Percentiles rank a stretch among this genome's conserved stretches.
These are phyloP conservation scores for Columba janthina DNA, from an alignment of 2,113 vertebrate species.

Conservation along the genomic window DNA sequence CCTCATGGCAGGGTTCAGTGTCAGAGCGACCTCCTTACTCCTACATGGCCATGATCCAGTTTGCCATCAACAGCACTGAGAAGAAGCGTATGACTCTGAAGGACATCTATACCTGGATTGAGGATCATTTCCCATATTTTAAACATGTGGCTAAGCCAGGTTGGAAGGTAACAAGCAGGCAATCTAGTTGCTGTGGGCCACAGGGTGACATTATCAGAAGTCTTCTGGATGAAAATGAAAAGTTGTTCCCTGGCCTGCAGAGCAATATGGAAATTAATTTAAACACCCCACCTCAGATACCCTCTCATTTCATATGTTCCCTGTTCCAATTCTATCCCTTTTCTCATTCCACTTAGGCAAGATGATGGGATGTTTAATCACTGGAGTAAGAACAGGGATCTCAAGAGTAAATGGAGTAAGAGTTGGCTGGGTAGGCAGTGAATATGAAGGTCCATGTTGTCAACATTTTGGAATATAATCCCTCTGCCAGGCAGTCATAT, in stretches of 20 bases:
- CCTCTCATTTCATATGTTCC: neutral
- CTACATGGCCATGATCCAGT: constrained; percentile 99
- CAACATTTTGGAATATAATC: neutral
- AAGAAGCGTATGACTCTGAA: constrained; percentile 92
- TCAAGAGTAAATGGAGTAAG: neutral
- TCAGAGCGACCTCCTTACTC: constrained; percentile 92
- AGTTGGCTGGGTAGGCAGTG: neutral
- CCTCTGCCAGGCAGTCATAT: neutral
- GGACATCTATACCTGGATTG: constrained; percentile 96
- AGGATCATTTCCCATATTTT: constrained; percentile 95
- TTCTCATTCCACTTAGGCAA: neutral
- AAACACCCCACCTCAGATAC: neutral
- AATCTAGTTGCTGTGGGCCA: neutral
- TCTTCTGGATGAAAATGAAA: neutral
- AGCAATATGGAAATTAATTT: neutral
- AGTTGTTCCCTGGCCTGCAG: neutral
- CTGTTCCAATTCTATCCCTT: neutral
- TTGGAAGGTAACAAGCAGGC: constrained; percentile 88
- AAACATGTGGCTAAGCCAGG: constrained; percentile 91
- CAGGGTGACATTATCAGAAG: neutral
- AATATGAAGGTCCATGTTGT: neutral
- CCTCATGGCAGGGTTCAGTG: constrained; percentile 63
- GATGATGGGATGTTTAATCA: neutral
- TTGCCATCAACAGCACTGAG: constrained; percentile 94
- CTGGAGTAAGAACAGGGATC: neutral